These are phyloP conservation scores for Rhinatrema bivittatum DNA, from an alignment of 2,797 vertebrate genomes.

Conservation along the genomic window DNA sequence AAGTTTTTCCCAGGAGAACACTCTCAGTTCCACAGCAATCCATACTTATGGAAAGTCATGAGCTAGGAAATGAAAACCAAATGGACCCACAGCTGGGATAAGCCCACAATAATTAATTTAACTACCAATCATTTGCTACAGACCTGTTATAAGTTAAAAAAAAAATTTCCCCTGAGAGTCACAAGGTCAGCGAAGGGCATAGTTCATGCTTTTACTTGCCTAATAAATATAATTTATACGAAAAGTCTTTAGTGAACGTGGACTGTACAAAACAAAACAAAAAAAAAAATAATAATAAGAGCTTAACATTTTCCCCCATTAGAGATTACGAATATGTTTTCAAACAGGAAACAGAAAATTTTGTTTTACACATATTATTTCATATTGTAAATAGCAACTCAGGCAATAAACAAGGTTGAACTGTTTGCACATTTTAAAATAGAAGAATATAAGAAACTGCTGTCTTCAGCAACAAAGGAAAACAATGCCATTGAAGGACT, in stretches of 20 bases:
- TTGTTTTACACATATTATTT: constrained; percentile 10
- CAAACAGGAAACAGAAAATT: constrained; percentile 2
- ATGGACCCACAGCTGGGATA: constrained; percentile 61
- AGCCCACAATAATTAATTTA: constrained; percentile 59
- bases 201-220: constrained; percentile 28
- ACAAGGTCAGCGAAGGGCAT: constrained; percentile 44
- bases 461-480: constrained; percentile 4
- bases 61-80: constrained; percentile 60
- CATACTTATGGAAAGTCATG: constrained; percentile 39
- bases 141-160: constrained; percentile 40
- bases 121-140: constrained; percentile 39
- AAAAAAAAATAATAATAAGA: too few relatives aligned
- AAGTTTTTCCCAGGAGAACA: constrained; percentile 43
- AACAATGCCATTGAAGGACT: constrained; percentile 28
- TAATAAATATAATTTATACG: constrained; percentile 12
- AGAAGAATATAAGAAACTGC: too few relatives aligned
- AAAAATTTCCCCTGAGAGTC: constrained; percentile 50
- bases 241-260: constrained; percentile 11
- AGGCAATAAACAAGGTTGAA: constrained; percentile 10
- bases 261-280: neutral
- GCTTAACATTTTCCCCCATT: neutral
- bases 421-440: neutral
- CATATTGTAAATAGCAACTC: constrained; percentile 9
- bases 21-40: constrained; percentile 30
- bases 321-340: neutral